Conservation (phyloP, 1,140 invertebrate species). For the Aphaenogaster ashmeadi region DNA sequence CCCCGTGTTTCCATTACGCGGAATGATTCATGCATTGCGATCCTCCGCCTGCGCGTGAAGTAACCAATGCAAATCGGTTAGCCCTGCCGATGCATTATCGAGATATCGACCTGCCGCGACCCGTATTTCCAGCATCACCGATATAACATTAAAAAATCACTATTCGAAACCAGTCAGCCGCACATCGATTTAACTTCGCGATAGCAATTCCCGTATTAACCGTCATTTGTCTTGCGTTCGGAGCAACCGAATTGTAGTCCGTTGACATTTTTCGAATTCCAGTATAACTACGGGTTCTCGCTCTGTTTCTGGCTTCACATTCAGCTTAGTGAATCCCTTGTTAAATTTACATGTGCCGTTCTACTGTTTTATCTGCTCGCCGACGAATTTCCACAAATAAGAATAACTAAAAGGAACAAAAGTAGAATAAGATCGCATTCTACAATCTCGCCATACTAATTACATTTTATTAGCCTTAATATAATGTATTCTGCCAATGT, state of each 20-base stretch:
- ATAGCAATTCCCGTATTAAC: conserved; percentile 51
- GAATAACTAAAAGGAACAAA: conserved; percentile 8
- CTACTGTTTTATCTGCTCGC: conserved; percentile 46
- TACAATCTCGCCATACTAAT: conserved; percentile 68
- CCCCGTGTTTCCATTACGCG: not conserved
- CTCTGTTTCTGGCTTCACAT: not conserved
- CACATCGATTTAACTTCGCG: conserved; percentile 43
- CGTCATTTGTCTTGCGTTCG: not conserved
- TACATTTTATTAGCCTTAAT: conserved; percentile 62
- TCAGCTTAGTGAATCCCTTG: conserved; percentile 36
- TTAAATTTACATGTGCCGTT: conserved; percentile 53
- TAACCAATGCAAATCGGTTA: conserved; percentile 28
- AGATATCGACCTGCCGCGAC: conserved; percentile 1
- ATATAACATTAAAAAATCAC: conserved; percentile 53
- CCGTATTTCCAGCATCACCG: conserved; percentile 44
- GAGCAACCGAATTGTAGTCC: not conserved
- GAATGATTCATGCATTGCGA: conserved; percentile 27
- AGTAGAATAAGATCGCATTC: conserved; percentile 33
- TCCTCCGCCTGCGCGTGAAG: not conserved
- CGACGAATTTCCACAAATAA: not conserved
- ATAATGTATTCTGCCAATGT: not conserved
- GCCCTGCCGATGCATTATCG: conserved; percentile 15
- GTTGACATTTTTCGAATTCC: conserved; percentile 37
- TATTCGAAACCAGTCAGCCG: conserved; percentile 32
- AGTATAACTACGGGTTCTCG: not conserved